Conservation (phyloP, 2,888 invertebrate genomes). For the Epinotia bilunana region DNA sequence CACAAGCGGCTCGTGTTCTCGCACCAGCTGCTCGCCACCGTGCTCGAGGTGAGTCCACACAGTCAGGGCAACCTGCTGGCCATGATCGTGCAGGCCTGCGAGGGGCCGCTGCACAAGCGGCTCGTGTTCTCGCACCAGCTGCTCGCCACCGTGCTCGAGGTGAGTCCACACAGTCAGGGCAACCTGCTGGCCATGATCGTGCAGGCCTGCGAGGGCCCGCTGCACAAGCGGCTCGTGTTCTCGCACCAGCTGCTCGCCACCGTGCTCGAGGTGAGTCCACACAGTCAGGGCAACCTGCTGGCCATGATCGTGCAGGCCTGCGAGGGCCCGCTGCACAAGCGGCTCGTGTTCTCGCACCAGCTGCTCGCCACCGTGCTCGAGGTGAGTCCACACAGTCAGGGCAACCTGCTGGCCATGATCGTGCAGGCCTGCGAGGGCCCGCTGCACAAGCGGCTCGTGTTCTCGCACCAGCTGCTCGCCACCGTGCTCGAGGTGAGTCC, state of each 20-base stretch:
- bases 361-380: constrained; percentile 93
- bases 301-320: constrained; percentile 96
- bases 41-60: constrained; percentile 84
- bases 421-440: constrained; percentile 96
- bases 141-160: constrained; percentile 92
- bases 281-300: constrained; percentile 96
- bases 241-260: constrained; percentile 96
- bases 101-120: constrained; percentile 94
- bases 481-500: constrained; percentile 87
- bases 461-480: constrained; percentile 96
- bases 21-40: constrained; percentile 95
- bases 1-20: constrained; percentile 96
- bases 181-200: constrained; percentile 97
- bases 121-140: constrained; percentile 97
- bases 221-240: constrained; percentile 95
- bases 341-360: constrained; percentile 96
- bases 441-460: constrained; percentile 94
- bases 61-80: constrained; percentile 98
- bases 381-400: constrained; percentile 88
- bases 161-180: constrained; percentile 89
- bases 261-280: constrained; percentile 85
- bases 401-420: constrained; percentile 97
- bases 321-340: constrained; percentile 94
- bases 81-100: constrained; percentile 96
- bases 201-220: constrained; percentile 94